Evolutionary conservation across 1,140 invertebrate genomes (phyloP).

Genomic region (Anastrepha obliqua): DNA sequence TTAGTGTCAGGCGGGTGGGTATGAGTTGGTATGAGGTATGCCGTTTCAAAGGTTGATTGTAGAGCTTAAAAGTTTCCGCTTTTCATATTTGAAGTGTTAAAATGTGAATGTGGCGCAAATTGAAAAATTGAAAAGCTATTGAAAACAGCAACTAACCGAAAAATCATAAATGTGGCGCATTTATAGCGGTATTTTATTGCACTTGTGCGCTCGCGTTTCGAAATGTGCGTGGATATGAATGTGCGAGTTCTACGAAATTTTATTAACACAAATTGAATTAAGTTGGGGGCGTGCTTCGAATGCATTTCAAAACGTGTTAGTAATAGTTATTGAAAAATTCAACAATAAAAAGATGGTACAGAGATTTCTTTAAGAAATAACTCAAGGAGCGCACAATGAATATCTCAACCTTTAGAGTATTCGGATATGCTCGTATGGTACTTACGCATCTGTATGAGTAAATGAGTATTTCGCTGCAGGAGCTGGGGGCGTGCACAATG

Average conservation of each 20-base stretch:
- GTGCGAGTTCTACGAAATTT: neutral
- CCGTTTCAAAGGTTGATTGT: neutral
- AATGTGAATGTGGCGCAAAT: neutral
- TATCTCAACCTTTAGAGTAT: too few species aligned
- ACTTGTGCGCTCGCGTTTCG: neutral
- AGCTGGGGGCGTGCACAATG: too few species aligned
- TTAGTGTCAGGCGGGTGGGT: too few species aligned
- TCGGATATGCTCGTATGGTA: too few species aligned
- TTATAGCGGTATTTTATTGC: slow-evolving; percentile 32
- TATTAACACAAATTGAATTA: slow-evolving; percentile 45
- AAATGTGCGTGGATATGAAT: neutral
- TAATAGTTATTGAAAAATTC: slow-evolving; percentile 22
- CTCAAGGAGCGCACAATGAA: neutral
- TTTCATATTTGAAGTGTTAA: neutral
- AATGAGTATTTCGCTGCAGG: too few species aligned
- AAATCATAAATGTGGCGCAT: slow-evolving; percentile 38
- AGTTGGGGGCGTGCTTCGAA: neutral
- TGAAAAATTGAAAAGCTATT: slow-evolving; percentile 38
- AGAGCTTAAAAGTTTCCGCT: neutral
- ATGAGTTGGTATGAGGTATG: neutral
- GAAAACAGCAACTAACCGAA: slow-evolving; percentile 19
- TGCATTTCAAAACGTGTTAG: slow-evolving; percentile 10
- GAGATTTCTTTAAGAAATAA: neutral
- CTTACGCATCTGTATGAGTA: too few species aligned
- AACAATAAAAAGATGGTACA: neutral